phyloP scores from a whole-genome alignment of 2,888 invertebrate species.

The Ophion slaviceki region DNA sequence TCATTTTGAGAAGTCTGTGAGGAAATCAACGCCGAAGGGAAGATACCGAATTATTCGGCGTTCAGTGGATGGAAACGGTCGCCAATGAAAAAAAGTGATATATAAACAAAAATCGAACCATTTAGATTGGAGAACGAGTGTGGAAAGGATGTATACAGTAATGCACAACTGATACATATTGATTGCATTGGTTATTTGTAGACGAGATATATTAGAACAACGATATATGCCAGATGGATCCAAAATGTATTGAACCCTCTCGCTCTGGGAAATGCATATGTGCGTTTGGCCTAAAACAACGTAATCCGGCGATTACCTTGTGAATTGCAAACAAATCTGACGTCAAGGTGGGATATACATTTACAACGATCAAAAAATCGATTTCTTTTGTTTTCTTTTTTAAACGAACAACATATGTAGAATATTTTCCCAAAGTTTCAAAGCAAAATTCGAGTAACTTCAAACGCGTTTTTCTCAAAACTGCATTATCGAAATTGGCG shows the following conservation, averaged over 20 bases:
- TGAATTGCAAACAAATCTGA: too few species aligned
- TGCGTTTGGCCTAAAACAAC: too few species aligned
- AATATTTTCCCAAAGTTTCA: too few species aligned
- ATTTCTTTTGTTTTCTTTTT: too few species aligned
- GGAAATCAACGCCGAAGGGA: conserved; percentile 53
- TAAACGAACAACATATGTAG: too few species aligned
- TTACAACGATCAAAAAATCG: too few species aligned
- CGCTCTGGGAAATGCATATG: too few species aligned
- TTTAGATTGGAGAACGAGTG: background rate
- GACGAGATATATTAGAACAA: background rate
- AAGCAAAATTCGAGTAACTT: too few species aligned
- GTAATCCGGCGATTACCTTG: too few species aligned
- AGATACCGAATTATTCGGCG: conserved; percentile 59
- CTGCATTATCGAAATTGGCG: too few species aligned
- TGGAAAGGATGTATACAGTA: background rate
- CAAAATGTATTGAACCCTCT: background rate
- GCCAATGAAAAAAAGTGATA: background rate
- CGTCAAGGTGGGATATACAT: too few species aligned
- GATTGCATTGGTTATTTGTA: background rate
- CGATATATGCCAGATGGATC: background rate
- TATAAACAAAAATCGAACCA: background rate
- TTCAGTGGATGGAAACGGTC: conserved; percentile 50
- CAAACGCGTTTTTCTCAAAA: too few species aligned
- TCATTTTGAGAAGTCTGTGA: conserved; percentile 55
- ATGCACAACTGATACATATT: conserved; percentile 8